Base-by-base conservation (phyloP, 2,797 vertebrate species). In the Arrhamphus sclerolepis region DNA sequence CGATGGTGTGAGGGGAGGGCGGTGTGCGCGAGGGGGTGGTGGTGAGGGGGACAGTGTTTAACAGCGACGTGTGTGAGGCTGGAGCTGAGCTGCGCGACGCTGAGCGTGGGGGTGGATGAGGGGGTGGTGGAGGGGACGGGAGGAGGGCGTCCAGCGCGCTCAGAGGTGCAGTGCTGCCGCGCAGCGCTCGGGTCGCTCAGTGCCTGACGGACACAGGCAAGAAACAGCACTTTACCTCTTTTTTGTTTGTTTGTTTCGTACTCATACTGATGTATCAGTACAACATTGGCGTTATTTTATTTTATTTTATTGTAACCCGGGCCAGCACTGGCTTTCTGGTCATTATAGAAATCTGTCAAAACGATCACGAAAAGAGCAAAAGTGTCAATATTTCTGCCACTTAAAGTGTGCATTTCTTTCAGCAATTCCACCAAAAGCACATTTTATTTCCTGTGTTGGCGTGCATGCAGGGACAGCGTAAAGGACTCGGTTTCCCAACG, bases 151-250 rank as follows among this genome's bases (percentile, higher is more conserved):
- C 74, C 77, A 64, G 57, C 46, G 62, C 60, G 71, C 75, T 83
- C 84, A 75, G 92, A 95, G 93, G 95, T 89, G 94, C 94, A 94
- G 95, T 94, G 93, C 94, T 95, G 95, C 95, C 94, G 94, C 96
- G 93, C 95, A 95, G 94, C 92, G 95, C 95, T 90, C 92, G 92
- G 91, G 89, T 92, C 91, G 92, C 92, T 94, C 93, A 94, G 89
- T 92, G 93, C 95, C 71, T 39, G 65, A 65, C 43, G 3, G 62
- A 72, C 50, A 56, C 14, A 16, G 44, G 50, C 17, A 40, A 18
- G 28, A 92, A 93, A 92, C 46, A 21, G 40, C 44, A 51, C 26
- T 16, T 20, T 13, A 10, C 19, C 0, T 18, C 24, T n/a, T 17
- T 3, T 14, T 22, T 14, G 1, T 46, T 20, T 46, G 5, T 22